phyloP scores from a whole-genome alignment of 2,888 invertebrate genomes.

The Dryococelus australis region DNA sequence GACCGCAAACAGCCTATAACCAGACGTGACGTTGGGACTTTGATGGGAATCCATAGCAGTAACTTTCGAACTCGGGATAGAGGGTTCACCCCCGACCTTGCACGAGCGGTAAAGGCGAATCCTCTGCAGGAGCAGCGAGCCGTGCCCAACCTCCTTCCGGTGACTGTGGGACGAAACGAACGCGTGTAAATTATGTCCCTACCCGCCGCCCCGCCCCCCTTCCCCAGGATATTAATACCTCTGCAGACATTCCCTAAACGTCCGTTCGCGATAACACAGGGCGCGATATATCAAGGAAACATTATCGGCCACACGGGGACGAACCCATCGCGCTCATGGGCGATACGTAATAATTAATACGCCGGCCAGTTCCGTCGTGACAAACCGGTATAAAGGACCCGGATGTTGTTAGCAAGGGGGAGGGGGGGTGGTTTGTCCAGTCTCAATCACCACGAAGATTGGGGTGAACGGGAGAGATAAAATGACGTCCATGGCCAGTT shows the following conservation, averaged over 20 bases:
- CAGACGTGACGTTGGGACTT: no score
- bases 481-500: not conserved
- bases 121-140: no score
- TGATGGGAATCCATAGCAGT: no score
- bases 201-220: not conserved
- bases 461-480: not conserved
- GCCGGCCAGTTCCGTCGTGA: not conserved
- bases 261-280: not conserved
- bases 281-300: not conserved
- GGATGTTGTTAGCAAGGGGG: no score
- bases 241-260: not conserved
- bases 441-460: not conserved
- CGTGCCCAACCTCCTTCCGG: no score
- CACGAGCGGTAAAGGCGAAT: no score
- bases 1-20: no score
- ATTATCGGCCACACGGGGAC: not conserved
- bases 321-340: not conserved
- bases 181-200: not conserved
- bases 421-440: not conserved
- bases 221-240: no score
- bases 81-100: no score
- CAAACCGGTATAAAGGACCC: no score
- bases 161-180: no score
- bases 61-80: no score
- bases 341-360: not conserved